Percentiles rank a stretch among this genome's conserved stretches.
These are phyloP conservation scores for Gryon sp. DNA, from an alignment of 1,140 invertebrate genomes.

Conservation along the genomic window DNA sequence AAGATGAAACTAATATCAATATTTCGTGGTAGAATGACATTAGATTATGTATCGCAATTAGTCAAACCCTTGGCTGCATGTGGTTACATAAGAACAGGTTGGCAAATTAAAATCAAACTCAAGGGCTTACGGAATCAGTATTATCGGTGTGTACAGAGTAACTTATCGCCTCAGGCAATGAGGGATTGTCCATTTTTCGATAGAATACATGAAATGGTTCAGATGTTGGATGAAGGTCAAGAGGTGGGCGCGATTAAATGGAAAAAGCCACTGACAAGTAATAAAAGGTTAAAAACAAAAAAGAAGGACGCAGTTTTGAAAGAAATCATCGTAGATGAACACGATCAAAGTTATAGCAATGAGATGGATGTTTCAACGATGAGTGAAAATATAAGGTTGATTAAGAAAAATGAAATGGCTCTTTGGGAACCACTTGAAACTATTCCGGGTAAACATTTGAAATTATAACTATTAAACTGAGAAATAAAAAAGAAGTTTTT, in stretches of 20 bases:
- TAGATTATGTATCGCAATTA: slow-evolving; percentile 57
- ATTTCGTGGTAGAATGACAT: slow-evolving; percentile 59
- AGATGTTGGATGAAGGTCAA: background rate
- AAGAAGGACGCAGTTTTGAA: slow-evolving; percentile 38
- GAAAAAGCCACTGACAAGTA: background rate
- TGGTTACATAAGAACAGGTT: slow-evolving; percentile 54
- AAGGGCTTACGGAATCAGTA: slow-evolving; percentile 63
- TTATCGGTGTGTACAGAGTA: slow-evolving; percentile 54
- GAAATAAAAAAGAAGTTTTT: too few relatives aligned
- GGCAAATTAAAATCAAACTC: slow-evolving; percentile 66
- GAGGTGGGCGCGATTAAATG: background rate
- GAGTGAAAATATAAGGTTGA: too few relatives aligned
- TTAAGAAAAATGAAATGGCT: slow-evolving; percentile 32
- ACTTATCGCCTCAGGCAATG: slow-evolving; percentile 14
- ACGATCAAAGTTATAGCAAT: slow-evolving; percentile 56
- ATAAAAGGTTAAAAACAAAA: slow-evolving; percentile 11
- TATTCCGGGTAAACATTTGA: slow-evolving; percentile 62
- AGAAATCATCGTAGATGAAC: slow-evolving; percentile 46
- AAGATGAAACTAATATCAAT: slow-evolving; percentile 48
- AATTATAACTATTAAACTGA: slow-evolving; percentile 1
- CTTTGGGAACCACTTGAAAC: slow-evolving; percentile 66
- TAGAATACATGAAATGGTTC: slow-evolving; percentile 55
- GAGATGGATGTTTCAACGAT: slow-evolving; percentile 1
- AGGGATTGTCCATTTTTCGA: slow-evolving; percentile 64
- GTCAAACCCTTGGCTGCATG: slow-evolving; percentile 36